Percentiles rank a stretch among this genome's conserved stretches.
phyloP scores from a whole-genome alignment of 2,888 invertebrate genomes.

The Pasiphila rectangulata region DNA sequence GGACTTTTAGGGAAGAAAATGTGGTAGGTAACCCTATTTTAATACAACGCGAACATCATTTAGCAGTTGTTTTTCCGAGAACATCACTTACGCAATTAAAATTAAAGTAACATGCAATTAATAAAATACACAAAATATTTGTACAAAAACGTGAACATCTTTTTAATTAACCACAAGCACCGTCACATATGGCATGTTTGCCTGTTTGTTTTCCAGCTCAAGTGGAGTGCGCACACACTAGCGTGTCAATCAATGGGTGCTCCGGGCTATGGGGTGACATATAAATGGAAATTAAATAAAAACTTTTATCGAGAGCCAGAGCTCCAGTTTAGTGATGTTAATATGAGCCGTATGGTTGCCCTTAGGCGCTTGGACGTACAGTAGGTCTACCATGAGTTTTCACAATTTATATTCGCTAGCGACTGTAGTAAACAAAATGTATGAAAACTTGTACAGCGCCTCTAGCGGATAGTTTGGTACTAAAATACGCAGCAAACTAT shows the following conservation, averaged over 20 bases:
- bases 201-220: slow-evolving; percentile 18
- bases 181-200: slow-evolving; percentile 17
- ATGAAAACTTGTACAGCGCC: too few relatives aligned
- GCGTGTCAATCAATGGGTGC: slow-evolving; percentile 44
- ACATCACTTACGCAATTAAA: too few relatives aligned
- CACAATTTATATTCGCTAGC: too few relatives aligned
- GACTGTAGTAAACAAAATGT: too few relatives aligned
- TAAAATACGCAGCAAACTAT: too few relatives aligned
- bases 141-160: slow-evolving; percentile 14
- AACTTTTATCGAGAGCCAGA: slow-evolving; percentile 5
- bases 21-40: too few relatives aligned
- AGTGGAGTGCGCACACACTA: slow-evolving; percentile 29
- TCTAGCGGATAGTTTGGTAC: too few relatives aligned
- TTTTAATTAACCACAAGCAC: slow-evolving; percentile 20
- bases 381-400: too few relatives aligned
- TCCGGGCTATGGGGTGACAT: slow-evolving; percentile 24
- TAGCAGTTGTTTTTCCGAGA: too few relatives aligned
- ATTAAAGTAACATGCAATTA: too few relatives aligned
- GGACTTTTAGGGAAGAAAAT: too few relatives aligned
- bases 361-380: not conserved
- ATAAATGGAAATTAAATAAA: slow-evolving; percentile 20
- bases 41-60: too few relatives aligned
- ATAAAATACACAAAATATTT: not conserved
- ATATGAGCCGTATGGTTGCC: not conserved
- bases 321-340: not conserved